Base-by-base conservation (phyloP, 2,113 vertebrate genomes). In the Trichomycterus rosablanca region DNA sequence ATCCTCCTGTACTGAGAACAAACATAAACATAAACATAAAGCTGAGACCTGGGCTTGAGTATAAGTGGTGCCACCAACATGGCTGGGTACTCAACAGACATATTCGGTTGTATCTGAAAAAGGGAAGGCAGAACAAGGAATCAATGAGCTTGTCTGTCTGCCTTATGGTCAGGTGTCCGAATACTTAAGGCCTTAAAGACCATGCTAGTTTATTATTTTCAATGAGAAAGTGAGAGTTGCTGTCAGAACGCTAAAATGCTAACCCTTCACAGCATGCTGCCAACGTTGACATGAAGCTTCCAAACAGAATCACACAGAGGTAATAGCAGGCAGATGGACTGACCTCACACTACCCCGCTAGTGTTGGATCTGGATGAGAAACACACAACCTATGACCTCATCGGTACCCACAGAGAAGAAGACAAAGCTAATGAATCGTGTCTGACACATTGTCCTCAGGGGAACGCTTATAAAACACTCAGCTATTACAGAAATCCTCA, bases 331-430 rank as follows among this genome's bases (percentile, higher is more conserved):
- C 54, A 11, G 45, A 58, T 2, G 12, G 14, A 12, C 35, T 1
- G 30, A 22, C 11, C 20, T 48, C 24, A 40, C 66, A 49, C 42
- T 10, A n/a, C 32, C 12, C 23, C 46, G 49, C 22, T 15, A 67
- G 15, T 46, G 48, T 46, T 8, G 34, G 23, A 49, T n/a, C 43
- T 39, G 16, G 8, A 55, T 52, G 64, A 50, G n/a, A 59, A 52
- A 52, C 28, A 53, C 53, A 51, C 39, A 37, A 44, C 15, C 30
- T 45, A 60, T 54, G 65, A 55, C 57, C 40, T 61, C 57, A 48
- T 61, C 40, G 7, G 11, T 40, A n/a, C 23, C 14, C 34, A 22
- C 7, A 30, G 11, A 12, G 32, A 9, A 26, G 19, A 11, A 16
- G 18, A n/a, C 3, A 19, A 42, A 4, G 28, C 3, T 34, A 26